Base-by-base conservation (phyloP, 1,140 invertebrate genomes). In the Zeugodacus cucurbitae region DNA sequence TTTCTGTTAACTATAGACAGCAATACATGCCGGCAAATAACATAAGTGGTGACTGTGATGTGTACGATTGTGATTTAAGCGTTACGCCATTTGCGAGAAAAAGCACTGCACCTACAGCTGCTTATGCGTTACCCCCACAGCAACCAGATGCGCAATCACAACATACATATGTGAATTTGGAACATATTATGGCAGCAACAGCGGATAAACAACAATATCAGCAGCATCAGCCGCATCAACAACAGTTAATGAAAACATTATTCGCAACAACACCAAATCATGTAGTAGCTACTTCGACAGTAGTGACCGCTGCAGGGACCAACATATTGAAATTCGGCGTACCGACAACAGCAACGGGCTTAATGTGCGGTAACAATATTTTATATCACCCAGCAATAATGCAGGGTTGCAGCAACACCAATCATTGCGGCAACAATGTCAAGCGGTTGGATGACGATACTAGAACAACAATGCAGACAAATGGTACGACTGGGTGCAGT, bases 101-200 rank as follows among this genome's bases (percentile, higher is more conserved):
- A 78, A 87, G 34, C n/a, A 14, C 34, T 87, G 59, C 59, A 26
- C 29, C 58, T n/a, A 62, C 34, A 34, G 44, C 54, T 44, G 44
- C 54, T 44, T 44, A n/a, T 86, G 58, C 85, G 20, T 11, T 54
- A 59, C 58, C 26, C 82, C 41, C 78, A 86, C 87, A 85, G 6
- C 37, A 88, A 59, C 58, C 86, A 20, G 29, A 41, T 32, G 14
- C 22, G 59, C 58, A 62, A 62, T 32, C 6, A 78, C 59, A 67
- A 70, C 82, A 88, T 17, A 74, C 67, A 20, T 74, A 74, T 74
- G 67, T 74, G 34, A 74, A 74, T 74, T 59, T 57, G 67, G 41
- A 78, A 78, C 34, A 70, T n/a, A 88, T 70, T 29, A 34, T 44
- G 48, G 4, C 67, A 20, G 32, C 32, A 20, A 14, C 32, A 7